phyloP scores from a whole-genome alignment of 1,140 invertebrate species.

The Cardiocondyla obscurior region DNA sequence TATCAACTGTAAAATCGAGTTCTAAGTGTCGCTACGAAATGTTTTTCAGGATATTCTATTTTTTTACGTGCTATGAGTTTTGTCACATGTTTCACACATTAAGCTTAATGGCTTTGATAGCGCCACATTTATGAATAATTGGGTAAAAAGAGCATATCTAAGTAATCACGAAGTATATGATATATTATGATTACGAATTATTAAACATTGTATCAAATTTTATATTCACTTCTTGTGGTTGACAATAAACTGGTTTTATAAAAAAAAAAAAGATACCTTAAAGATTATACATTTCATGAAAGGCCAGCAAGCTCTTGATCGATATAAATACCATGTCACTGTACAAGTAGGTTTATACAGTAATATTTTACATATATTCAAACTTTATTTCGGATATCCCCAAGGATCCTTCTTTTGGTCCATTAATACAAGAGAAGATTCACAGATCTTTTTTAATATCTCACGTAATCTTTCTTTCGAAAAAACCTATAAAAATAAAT shows the following conservation, averaged over 20 bases:
- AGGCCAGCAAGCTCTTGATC: background rate
- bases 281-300: conserved; percentile 15
- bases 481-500: conserved; percentile 86
- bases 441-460: conserved; percentile 90
- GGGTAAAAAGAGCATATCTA: conserved; percentile 65
- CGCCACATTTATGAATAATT: conserved; percentile 68
- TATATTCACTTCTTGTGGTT: conserved; percentile 81
- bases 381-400: conserved; percentile 83
- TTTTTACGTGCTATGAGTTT: conserved; percentile 62
- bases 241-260: conserved; percentile 82
- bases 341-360: background rate
- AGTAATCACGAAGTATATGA: conserved; percentile 70
- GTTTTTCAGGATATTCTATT: conserved; percentile 65
- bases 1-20: conserved; percentile 37
- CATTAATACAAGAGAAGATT: conserved; percentile 90
- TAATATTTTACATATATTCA: background rate
- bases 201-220: conserved; percentile 81
- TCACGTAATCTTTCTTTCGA: conserved; percentile 90
- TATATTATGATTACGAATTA: conserved; percentile 78
- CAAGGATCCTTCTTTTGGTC: conserved; percentile 90
- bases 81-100: conserved; percentile 51
- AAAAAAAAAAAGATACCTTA: conserved; percentile 64
- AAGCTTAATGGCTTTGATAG: conserved; percentile 67
- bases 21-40: conserved; percentile 58
- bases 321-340: conserved; percentile 10